These are phyloP conservation scores for Phalacrocorax carbo DNA, from an alignment of 2,113 vertebrate species.

Conservation along the genomic window DNA sequence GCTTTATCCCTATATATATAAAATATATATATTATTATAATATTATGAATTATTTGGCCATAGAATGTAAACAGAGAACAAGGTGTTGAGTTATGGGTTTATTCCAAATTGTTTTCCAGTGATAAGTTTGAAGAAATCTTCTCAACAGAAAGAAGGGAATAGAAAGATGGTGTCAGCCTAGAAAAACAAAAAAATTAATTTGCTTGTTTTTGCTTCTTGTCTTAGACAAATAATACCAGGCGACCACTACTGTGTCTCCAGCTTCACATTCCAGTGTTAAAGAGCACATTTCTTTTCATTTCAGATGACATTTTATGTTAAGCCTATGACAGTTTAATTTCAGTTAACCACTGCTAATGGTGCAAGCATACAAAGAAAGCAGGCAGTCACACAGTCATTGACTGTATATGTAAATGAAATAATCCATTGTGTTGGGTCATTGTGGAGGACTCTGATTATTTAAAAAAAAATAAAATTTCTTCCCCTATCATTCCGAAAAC, in stretches of 20 bases:
- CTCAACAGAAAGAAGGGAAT: not conserved
- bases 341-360: slow-evolving; percentile 49
- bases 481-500: not conserved
- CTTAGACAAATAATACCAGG: not conserved
- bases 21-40: no score
- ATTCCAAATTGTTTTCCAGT: not conserved
- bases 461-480: not conserved
- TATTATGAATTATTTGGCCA: not conserved
- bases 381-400: slow-evolving; percentile 16
- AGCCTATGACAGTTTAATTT: slow-evolving; percentile 70
- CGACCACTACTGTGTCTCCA: not conserved
- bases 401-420: slow-evolving; percentile 48
- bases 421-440: slow-evolving; percentile 53
- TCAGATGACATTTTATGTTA: slow-evolving; percentile 59
- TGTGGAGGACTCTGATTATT: slow-evolving; percentile 20
- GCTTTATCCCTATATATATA: no score
- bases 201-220: not conserved
- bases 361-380: not conserved
- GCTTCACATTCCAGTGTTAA: not conserved
- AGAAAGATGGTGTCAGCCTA: not conserved
- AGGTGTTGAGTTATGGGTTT: not conserved
- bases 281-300: slow-evolving; percentile 27
- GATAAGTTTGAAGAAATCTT: not conserved
- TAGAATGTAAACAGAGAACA: not conserved
- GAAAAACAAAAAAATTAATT: not conserved